These are phyloP conservation scores for Venustoraphidia nigricollis DNA, from an alignment of 2,888 invertebrate genomes.

Conservation along the genomic window DNA sequence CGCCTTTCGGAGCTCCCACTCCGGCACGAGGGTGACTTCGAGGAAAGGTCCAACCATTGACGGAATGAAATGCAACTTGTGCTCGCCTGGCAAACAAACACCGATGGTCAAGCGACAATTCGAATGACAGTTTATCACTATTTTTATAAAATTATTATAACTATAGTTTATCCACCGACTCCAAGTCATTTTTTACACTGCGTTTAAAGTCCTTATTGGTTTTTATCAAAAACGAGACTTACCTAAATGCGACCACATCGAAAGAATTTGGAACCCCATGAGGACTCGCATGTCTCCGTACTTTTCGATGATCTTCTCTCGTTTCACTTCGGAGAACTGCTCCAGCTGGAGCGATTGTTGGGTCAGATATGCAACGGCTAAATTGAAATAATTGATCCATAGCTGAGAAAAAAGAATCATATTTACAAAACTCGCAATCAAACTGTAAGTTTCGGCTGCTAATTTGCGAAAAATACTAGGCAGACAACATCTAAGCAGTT, in stretches of 20 bases:
- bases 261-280: conserved; percentile 83
- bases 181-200: too few relatives aligned
- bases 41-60: conserved; percentile 87
- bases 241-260: conserved; percentile 83
- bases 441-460: too few relatives aligned
- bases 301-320: conserved; percentile 59
- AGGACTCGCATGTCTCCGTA: conserved; percentile 83
- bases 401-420: conserved; percentile 23
- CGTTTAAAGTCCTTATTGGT: too few relatives aligned
- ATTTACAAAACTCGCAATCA: neutral
- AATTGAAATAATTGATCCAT: conserved; percentile 59
- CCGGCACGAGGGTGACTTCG: conserved; percentile 83
- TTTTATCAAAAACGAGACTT: conserved; percentile 8
- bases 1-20: conserved; percentile 69
- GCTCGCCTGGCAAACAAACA: conserved; percentile 39
- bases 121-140: neutral
- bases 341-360: conserved; percentile 70
- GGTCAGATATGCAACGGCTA: conserved; percentile 66
- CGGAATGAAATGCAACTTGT: conserved; percentile 79
- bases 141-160: too few relatives aligned
- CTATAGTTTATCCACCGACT: too few relatives aligned
- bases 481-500: too few relatives aligned
- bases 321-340: conserved; percentile 64
- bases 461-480: too few relatives aligned
- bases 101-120: neutral